Percentiles rank a stretch among this genome's conserved stretches.
These are phyloP conservation scores for Pogoniulus pusillus DNA, from an alignment of 2,797 vertebrate species.

Conservation along the genomic window DNA sequence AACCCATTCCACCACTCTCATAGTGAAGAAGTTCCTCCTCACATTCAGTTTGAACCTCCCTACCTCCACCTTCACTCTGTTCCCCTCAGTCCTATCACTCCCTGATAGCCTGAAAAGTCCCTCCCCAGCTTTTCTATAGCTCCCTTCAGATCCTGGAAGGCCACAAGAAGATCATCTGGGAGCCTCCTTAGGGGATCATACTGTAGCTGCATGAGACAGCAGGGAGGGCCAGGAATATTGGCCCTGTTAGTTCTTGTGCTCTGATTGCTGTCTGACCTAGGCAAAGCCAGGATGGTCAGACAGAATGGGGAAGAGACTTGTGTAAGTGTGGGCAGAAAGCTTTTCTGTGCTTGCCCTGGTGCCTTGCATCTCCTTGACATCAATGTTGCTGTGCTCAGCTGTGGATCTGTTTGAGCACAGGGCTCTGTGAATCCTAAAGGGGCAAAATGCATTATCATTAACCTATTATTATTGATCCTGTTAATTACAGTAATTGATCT, in stretches of 20 bases:
- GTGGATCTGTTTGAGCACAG: not conserved
- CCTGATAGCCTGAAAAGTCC: too few relatives aligned
- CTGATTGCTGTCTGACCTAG: not conserved
- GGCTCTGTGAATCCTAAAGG: not conserved
- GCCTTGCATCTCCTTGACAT: not conserved
- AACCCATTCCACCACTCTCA: too few relatives aligned
- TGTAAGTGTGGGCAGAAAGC: not conserved
- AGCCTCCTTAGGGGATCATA: not conserved
- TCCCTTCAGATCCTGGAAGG: too few relatives aligned
- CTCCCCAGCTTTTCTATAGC: too few relatives aligned
- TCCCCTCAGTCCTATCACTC: too few relatives aligned
- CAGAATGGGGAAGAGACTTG: not conserved
- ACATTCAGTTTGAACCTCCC: too few relatives aligned
- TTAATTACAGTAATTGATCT: conserved; percentile 56
- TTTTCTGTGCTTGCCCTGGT: not conserved
- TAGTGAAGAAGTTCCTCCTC: too few relatives aligned
- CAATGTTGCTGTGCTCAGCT: not conserved
- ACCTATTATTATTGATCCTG: conserved; percentile 21
- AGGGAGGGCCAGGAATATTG: not conserved
- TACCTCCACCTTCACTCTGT: too few relatives aligned
- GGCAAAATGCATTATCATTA: not conserved
- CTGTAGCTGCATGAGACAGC: accelerated
- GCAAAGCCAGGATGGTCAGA: not conserved
- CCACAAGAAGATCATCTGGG: too few relatives aligned
- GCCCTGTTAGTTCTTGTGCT: not conserved